Conservation (phyloP, 2,888 invertebrate genomes). For the Watsonalla binaria region DNA sequence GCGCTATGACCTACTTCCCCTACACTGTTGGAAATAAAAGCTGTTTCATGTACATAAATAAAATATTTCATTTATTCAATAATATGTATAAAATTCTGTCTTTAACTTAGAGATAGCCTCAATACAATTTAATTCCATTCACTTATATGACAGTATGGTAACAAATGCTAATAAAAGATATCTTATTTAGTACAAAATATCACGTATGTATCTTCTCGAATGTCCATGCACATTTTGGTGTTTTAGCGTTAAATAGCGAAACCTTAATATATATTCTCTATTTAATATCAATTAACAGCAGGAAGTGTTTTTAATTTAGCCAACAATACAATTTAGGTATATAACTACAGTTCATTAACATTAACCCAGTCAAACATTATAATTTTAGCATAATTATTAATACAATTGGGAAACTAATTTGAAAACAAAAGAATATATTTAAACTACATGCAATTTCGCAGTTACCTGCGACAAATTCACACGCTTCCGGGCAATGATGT, state of each 20-base stretch:
- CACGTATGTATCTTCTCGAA: background rate
- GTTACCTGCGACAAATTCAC: too few relatives aligned
- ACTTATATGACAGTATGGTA: slow-evolving; percentile 1
- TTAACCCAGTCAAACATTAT: background rate
- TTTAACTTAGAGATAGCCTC: slow-evolving; percentile 14
- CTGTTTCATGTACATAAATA: background rate
- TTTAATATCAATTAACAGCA: background rate
- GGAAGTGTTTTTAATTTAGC: background rate
- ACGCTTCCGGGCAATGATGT: too few relatives aligned
- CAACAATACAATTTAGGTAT: background rate
- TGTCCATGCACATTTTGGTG: background rate
- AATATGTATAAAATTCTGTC: slow-evolving; percentile 16
- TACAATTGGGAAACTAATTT: too few relatives aligned
- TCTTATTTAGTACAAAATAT: background rate
- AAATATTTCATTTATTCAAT: background rate
- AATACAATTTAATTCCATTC: slow-evolving; percentile 13
- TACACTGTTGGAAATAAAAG: background rate
- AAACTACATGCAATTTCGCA: too few relatives aligned
- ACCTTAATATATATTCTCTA: background rate
- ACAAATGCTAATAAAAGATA: background rate
- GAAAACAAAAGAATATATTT: too few relatives aligned
- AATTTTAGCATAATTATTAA: background rate
- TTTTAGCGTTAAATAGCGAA: background rate
- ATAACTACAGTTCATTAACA: background rate
- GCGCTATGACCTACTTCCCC: background rate